Conservation (phyloP, 2,113 vertebrate species). For the Dasypus novemcinctus region DNA sequence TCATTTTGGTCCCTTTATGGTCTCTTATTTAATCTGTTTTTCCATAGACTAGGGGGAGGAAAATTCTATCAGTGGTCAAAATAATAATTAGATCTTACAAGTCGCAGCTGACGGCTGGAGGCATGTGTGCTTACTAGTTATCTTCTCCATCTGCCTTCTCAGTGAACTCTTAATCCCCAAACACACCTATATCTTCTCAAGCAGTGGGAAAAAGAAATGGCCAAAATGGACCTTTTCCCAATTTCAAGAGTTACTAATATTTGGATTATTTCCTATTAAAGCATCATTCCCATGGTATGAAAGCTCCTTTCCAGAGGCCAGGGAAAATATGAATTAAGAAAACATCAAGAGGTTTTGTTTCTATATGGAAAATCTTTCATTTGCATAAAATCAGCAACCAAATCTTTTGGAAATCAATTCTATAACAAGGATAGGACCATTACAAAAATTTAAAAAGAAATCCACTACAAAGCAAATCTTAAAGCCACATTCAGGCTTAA, state of each 20-base stretch:
- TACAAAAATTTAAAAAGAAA: neutral
- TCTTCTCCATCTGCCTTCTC: slow-evolving; percentile 40
- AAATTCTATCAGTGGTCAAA: slow-evolving; percentile 73
- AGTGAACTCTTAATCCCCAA: slow-evolving; percentile 53
- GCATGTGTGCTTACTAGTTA: slow-evolving; percentile 39
- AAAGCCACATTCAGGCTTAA: slow-evolving; percentile 55
- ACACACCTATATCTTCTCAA: slow-evolving; percentile 52
- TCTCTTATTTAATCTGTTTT: slow-evolving; percentile 75
- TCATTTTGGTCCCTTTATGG: slow-evolving; percentile 73
- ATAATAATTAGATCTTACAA: slow-evolving; percentile 67
- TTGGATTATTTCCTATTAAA: slow-evolving; percentile 52
- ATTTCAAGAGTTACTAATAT: slow-evolving; percentile 42
- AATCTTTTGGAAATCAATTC: slow-evolving; percentile 65
- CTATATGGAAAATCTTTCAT: slow-evolving; percentile 61
- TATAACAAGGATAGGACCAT: slow-evolving; percentile 70
- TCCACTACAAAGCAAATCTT: slow-evolving; percentile 54
- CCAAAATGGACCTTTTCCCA: neutral
- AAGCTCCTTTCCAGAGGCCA: slow-evolving; percentile 56
- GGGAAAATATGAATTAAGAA: slow-evolving; percentile 73
- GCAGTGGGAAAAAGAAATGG: slow-evolving; percentile 50
- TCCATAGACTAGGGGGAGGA: slow-evolving; percentile 58
- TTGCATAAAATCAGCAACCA: slow-evolving; percentile 77
- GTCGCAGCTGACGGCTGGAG: slow-evolving; percentile 67
- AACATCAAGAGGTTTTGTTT: slow-evolving; percentile 76
- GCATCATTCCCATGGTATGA: neutral